A percentile compares a stretch with the other conserved stretches of the same genome.
Evolutionary conservation across 2,888 invertebrate genomes (phyloP).

Genomic region (Trissoscelio sp.): DNA sequence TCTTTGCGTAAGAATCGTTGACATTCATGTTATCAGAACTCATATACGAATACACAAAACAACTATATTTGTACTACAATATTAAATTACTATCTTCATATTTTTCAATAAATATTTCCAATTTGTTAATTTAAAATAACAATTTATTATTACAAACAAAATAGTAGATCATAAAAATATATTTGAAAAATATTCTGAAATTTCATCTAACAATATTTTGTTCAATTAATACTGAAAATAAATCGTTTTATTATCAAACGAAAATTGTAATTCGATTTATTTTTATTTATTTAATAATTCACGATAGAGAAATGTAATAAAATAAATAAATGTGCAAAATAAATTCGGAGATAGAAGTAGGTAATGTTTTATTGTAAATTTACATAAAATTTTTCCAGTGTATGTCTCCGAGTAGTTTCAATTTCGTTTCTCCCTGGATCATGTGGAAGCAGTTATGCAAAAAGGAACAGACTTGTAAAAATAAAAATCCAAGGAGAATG

Average conservation of each 20-base stretch:
- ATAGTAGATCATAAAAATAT: too few species aligned
- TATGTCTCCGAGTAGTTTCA: constrained; percentile 14
- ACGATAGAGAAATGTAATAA: too few species aligned
- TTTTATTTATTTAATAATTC: too few species aligned
- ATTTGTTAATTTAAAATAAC: too few species aligned
- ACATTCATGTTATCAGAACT: constrained; percentile 43
- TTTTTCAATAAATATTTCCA: too few species aligned
- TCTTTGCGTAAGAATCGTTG: constrained; percentile 39
- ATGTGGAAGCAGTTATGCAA: constrained; percentile 34
- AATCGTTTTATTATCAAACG: too few species aligned
- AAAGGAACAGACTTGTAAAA: constrained; percentile 11
- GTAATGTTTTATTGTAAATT: not conserved
- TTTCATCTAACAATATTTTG: too few species aligned
- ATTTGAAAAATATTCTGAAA: too few species aligned
- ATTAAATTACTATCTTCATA: constrained; percentile 6
- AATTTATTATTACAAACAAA: too few species aligned
- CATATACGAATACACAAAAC: constrained; percentile 25
- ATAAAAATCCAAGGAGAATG: constrained; percentile 16
- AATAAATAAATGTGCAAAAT: not conserved
- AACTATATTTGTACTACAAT: constrained; percentile 4
- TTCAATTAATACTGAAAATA: too few species aligned
- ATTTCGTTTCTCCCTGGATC: constrained; percentile 13
- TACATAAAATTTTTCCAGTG: not conserved
- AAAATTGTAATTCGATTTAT: too few species aligned
- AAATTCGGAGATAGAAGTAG: not conserved